Evolutionary conservation across 37 sponge, comb jelly and placozoan genomes (phyloP).

Genomic region (Ephydatia muelleri): DNA sequence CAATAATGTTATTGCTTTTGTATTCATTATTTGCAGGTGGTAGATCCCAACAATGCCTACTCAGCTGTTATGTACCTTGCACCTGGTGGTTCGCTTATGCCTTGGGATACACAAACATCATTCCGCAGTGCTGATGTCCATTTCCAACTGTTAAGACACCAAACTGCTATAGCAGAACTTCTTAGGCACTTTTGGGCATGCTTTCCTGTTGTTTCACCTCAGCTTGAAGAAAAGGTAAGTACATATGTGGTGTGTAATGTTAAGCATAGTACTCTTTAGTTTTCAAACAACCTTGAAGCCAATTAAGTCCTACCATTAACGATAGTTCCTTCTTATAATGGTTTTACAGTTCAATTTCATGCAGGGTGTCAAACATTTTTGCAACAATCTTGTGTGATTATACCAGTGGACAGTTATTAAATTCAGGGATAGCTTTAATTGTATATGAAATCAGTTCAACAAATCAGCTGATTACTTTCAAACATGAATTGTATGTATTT

Average conservation of each 20-base stretch:
- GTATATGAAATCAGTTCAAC: too few relatives aligned
- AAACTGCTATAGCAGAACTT: conserved; percentile 73
- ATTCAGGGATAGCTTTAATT: too few relatives aligned
- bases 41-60: conserved; percentile 6
- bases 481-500: too few relatives aligned
- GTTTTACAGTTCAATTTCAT: too few relatives aligned
- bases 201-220: conserved; percentile 73
- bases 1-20: too few relatives aligned
- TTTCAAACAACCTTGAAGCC: too few relatives aligned
- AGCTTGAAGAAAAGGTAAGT: conserved; percentile 78
- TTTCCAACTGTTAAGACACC: conserved; percentile 51
- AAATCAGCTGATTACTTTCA: too few relatives aligned
- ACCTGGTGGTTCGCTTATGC: conserved; percentile 54
- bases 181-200: conserved; percentile 93
- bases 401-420: too few relatives aligned
- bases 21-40: conserved; percentile 17
- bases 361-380: too few relatives aligned
- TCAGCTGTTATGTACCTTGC: conserved; percentile 43
- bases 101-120: not conserved
- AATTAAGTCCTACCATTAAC: too few relatives aligned
- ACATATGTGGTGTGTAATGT: not conserved
- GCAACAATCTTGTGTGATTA: too few relatives aligned
- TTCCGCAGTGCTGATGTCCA: not conserved
- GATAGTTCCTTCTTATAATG: too few relatives aligned
- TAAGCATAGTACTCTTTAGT: not conserved